Conservation (phyloP, 2,113 vertebrate species). For the Notechis scutatus region DNA sequence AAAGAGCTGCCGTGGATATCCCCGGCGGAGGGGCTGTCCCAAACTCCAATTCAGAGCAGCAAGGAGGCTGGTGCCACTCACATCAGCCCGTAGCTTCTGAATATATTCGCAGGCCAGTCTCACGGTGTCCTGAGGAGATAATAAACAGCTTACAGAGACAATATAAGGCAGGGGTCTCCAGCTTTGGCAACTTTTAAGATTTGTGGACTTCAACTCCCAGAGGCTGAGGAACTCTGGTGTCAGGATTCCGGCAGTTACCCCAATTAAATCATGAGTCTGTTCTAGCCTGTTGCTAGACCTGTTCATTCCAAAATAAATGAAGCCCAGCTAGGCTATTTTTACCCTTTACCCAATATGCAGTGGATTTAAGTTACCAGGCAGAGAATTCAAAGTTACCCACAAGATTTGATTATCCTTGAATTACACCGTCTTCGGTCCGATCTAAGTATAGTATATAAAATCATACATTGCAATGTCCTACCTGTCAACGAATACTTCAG, state of each 20-base stretch:
- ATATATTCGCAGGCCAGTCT: conserved; percentile 75
- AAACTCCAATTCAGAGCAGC: conserved; percentile 83
- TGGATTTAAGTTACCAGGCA: not conserved
- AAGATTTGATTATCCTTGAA: not conserved
- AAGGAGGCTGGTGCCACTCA: conserved; percentile 74
- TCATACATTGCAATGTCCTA: no score
- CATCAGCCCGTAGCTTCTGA: conserved; percentile 67
- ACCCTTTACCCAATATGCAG: not conserved
- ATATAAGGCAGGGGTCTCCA: no score
- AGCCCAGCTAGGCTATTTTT: not conserved
- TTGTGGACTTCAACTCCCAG: no score
- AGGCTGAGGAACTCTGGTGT: no score
- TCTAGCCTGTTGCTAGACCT: no score
- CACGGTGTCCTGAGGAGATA: conserved; percentile 71
- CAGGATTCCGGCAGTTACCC: no score
- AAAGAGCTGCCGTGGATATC: conserved; percentile 90
- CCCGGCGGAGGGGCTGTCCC: conserved; percentile 81
- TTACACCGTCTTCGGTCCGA: no score
- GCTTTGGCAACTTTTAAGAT: no score
- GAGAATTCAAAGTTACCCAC: not conserved
- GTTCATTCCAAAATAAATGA: not conserved
- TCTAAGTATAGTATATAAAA: no score
- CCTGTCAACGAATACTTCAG: no score
- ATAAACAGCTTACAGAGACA: not conserved
- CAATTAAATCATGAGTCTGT: no score